Evolutionary conservation across 2,888 invertebrate species (phyloP).

Genomic region (Bombyx huttoni): DNA sequence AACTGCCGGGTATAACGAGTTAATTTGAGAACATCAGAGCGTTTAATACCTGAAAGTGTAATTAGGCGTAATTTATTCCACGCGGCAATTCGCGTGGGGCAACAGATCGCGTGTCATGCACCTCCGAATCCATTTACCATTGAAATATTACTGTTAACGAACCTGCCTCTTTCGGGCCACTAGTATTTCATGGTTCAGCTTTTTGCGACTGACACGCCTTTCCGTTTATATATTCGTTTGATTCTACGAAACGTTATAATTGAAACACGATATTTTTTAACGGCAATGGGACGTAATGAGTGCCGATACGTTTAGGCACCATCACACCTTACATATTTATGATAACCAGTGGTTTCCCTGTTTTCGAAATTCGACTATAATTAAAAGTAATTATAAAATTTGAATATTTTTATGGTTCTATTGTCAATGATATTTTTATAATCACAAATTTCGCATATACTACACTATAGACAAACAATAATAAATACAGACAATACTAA

Average conservation of each 20-base stretch:
- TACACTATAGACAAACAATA: no score
- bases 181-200: not conserved
- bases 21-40: not conserved
- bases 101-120: constrained; percentile 10
- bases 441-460: no score
- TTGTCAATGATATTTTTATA: no score
- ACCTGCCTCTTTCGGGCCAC: constrained; percentile 5
- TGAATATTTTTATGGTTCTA: no score
- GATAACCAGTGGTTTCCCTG: no score
- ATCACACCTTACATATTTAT: no score
- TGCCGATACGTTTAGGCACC: no score
- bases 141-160: constrained; percentile 29
- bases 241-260: not conserved
- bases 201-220: not conserved
- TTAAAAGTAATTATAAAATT: no score
- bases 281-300: not conserved
- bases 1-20: not conserved
- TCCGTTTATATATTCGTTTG: not conserved
- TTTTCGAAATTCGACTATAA: no score
- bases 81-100: constrained; percentile 11
- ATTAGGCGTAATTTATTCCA: constrained; percentile 16
- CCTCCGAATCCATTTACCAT: constrained; percentile 13
- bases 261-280: not conserved
- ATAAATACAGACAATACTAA: no score
- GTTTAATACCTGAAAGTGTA: constrained; percentile 8